Base-by-base conservation (phyloP, 2,113 vertebrate genomes). In the Cnemophilus loriae region DNA sequence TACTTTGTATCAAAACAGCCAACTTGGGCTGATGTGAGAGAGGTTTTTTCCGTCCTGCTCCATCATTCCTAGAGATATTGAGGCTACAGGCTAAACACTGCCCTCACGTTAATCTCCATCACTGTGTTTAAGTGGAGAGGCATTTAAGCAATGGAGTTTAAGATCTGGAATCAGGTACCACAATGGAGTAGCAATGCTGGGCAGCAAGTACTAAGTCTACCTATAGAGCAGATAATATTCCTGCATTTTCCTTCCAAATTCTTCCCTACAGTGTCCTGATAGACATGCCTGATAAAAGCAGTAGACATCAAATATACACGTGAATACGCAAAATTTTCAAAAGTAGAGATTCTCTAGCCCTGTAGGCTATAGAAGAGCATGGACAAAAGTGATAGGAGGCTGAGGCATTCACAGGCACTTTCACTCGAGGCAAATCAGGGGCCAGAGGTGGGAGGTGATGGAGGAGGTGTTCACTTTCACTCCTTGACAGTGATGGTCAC, bases 391-490 rank as follows among this genome's bases (percentile, higher is more conserved):
- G 44, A 9, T 41, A 75, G 49, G 39, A 93, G 57, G 68, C 11
- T 67, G 68, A 87, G 35, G 17, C 35, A 47, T 50, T 84, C 41
- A 39, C 64, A 92, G 30, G 24, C 60, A 59, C 52, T 83, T 35
- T 89, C 69, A 71, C 64, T 16, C 0, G 1, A 4, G 10, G 9
- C 55, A 84, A 70, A 24, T 63, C 52, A 78, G 64, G 35, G 79
- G 76, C 47, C 80, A 74, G 69, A 95, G 64, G 76, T 92, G 60
- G 96, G 94, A 97, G 69, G 39, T 30, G 17, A 37, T 82, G 65
- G 90, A 87, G 84, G 78, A 93, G 60, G 55, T 86, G 76, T 89
- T 95, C 64, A 78, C 89, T 96, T 95, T 95, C 93, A 86, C 84
- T 93, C 89, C 60, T 64, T 86, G 79, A 41, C 13, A 16, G 94